A percentile compares a stretch with the other conserved stretches of the same genome.
These are phyloP conservation scores for Aradus depressus DNA, from an alignment of 2,888 invertebrate genomes.

Conservation along the genomic window DNA sequence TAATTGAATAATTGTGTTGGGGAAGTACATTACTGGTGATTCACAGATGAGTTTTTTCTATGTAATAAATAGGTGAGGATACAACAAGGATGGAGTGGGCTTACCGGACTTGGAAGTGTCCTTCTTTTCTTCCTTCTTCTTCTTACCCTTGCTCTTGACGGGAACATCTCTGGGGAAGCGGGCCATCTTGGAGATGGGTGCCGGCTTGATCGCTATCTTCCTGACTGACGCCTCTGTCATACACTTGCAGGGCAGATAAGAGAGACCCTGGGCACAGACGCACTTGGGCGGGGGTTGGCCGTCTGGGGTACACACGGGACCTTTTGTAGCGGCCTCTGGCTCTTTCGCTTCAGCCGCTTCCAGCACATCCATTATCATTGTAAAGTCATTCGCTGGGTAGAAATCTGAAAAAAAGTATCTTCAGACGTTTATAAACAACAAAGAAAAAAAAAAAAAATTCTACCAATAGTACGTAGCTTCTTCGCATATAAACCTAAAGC, in stretches of 20 bases:
- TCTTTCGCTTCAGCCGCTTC: background rate
- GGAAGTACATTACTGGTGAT: no score
- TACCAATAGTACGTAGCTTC: no score
- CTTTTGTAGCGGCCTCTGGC: background rate
- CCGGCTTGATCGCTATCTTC: constrained; percentile 18
- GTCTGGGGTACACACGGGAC: background rate
- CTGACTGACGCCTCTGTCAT: constrained; percentile 5
- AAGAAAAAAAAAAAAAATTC: no score
- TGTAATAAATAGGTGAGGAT: no score
- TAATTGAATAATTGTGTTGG: no score
- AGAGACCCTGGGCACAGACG: constrained; percentile 9
- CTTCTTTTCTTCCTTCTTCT: constrained; percentile 14
- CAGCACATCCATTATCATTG: constrained; percentile 7
- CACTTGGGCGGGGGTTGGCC: background rate
- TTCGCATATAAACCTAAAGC: no score
- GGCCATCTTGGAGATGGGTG: constrained; percentile 20
- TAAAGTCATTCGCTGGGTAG: background rate
- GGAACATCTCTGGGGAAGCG: constrained; percentile 11
- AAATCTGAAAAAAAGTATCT: no score
- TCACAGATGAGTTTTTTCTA: no score
- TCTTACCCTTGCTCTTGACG: constrained; percentile 10
- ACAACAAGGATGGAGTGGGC: background rate
- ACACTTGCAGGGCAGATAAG: constrained; percentile 12
- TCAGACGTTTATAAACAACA: no score
- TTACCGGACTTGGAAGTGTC: constrained; percentile 10